Evolutionary conservation across 2,797 vertebrate species (phyloP).

Genomic region (Microchirus variegatus): DNA sequence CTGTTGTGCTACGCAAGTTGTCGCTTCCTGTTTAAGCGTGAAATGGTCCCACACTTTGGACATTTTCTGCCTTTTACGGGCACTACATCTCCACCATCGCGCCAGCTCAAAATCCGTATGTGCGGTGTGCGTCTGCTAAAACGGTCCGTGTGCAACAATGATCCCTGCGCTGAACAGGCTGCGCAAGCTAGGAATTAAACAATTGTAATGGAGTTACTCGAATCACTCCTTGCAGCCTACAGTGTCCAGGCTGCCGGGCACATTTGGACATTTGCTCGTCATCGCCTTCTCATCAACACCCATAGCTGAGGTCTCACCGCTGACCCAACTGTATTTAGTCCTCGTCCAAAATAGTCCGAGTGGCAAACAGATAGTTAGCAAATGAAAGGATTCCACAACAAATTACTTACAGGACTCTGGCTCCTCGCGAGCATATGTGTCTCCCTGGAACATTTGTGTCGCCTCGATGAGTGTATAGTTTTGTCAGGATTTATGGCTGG

Average conservation of each 20-base stretch:
- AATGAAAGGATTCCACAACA: constrained; percentile 74
- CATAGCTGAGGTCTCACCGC: constrained; percentile 72
- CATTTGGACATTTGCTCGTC: constrained; percentile 62
- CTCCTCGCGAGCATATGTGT: constrained; percentile 57
- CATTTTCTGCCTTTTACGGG: too few relatives aligned
- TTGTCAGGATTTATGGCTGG: constrained; percentile 64
- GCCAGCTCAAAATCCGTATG: too few relatives aligned
- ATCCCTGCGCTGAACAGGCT: too few relatives aligned
- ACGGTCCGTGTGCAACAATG: too few relatives aligned
- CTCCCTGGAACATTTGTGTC: constrained; percentile 67
- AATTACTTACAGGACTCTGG: constrained; percentile 73
- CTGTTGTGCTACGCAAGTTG: too few relatives aligned
- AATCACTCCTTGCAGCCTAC: too few relatives aligned
- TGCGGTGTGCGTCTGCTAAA: too few relatives aligned
- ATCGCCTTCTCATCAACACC: constrained; percentile 67
- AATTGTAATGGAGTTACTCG: too few relatives aligned
- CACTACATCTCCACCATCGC: too few relatives aligned
- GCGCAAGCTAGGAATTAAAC: too few relatives aligned
- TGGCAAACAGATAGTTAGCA: constrained; percentile 76
- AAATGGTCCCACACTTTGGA: too few relatives aligned
- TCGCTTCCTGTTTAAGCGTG: too few relatives aligned
- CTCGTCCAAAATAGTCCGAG: constrained; percentile 72
- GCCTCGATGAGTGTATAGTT: constrained; percentile 57
- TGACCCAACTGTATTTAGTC: constrained; percentile 63
- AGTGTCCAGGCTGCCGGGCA: constrained; percentile 53